Evolutionary conservation across 2,797 vertebrate species (phyloP), one percentile per base, ranked within the genome.

Genomic region (Acanthiza pusilla): DNA sequence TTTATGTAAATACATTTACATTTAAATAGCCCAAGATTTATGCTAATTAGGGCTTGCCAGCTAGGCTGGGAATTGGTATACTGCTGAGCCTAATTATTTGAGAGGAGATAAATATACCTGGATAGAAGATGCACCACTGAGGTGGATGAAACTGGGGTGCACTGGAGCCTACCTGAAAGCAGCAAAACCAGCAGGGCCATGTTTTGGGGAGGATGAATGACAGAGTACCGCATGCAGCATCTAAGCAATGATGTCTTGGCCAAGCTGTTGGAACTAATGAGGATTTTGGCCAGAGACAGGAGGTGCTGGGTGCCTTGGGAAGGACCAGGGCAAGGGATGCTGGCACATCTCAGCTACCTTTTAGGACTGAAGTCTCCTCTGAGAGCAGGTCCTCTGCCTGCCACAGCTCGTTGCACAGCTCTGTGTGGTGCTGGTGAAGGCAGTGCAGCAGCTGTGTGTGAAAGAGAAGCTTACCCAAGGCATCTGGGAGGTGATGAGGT

Each of bases 1-100:
- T 93, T 91, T 93, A 57, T 96, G 96, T 97, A 89, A 91, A 91
- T 96, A 87, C 78, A 89, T 95, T 94, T 96, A 63, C 51, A 57
- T 91, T 93, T 88, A 68, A 61, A 89, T 94, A 77, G 65, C 47
- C 60, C 47, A 26, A 92, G 55, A 53, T 82, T 67, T 76, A 34
- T 54, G n/a, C 54, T 95, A 74, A 75, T 50, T 94, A 61, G 29
- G 16, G 45, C 86, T 93, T 94, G 67, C 74, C 65, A 85, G 54
- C 77, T 38, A 70, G 65, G 11, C 40, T 91, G 58, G 48, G 53
- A 60, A 40, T 58, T 73, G 36, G 5, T 87, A 45, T 45, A 72
- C 51, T 62, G 38, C 73, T 88, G 48, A 86, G 51, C 42, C 66
- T 85, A 72, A 88, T 94, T 90, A 57, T 90, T 27, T 90, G 66